Base-by-base conservation (phyloP, 2,888 invertebrate genomes). In the Leptinotarsa peninsularis region DNA sequence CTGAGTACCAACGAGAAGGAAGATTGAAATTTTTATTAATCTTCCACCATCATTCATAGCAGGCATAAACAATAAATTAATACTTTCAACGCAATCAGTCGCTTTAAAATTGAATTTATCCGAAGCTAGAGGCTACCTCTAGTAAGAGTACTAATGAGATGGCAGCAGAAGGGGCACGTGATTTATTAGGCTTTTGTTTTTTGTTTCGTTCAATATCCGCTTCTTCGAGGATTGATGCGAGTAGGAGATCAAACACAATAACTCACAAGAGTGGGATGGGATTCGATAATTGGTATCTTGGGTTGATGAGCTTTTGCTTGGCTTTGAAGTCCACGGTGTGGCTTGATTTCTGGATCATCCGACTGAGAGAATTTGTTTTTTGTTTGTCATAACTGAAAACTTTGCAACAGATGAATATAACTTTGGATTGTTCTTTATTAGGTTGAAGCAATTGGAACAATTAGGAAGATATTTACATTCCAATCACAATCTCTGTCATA, bases 81-180 rank as follows among this genome's bases (percentile, higher is more conserved):
- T 87, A 86, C 86, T 87, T 87, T 87, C 86, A 86, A 82, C 87
- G 85, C 86, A 85, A 85, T 85, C 85, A 84, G 85, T 81, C 83
- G 83, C 80, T 84, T 85, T 84, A 78, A 84, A 87, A 86, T 86
- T 85, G 84, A 86, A 86, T 86, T 84, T 83, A 84, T 83, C 80
- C 81, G 56, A 68, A 66, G 79, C 81, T 76, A 75, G 78, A 80
- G 83, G 84, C 82, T 81, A 80, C 68, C 67, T 76, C 69, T 75
- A 58, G 68, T 80, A 81, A 82, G 82, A 79, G 78, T 81, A 85
- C 84, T 84, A 84, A 85, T 85, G 85, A 82, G 83, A 81, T 79
- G 78, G 77, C 80, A 78, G 82, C 81, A 81, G 80, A 73, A 80
- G 77, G 77, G 72, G 33, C 49, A 49, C 27, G 72, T 80, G 78